These are phyloP conservation scores for Drosophila elegans DNA, from an alignment of 1,140 invertebrate species.

Conservation along the genomic window DNA sequence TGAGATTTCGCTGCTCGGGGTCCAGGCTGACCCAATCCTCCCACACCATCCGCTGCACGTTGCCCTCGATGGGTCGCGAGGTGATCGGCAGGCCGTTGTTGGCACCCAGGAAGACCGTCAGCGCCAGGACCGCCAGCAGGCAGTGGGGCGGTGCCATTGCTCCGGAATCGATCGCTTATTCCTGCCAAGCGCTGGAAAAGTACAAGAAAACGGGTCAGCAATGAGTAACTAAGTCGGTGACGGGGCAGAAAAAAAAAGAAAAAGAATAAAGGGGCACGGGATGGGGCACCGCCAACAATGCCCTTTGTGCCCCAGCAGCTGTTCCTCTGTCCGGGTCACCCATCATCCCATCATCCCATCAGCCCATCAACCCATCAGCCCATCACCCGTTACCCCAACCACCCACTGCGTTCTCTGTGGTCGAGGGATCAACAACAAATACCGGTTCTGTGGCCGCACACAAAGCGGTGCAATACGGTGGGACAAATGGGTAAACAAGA, in stretches of 20 bases:
- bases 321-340: slow-evolving; percentile 9
- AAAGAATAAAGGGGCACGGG: background rate
- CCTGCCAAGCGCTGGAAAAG: slow-evolving; percentile 8
- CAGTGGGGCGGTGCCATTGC: slow-evolving; percentile 21
- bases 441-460: slow-evolving; percentile 35
- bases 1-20: slow-evolving; percentile 59
- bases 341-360: background rate
- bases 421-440: slow-evolving; percentile 5
- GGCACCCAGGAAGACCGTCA: slow-evolving; percentile 11
- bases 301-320: slow-evolving; percentile 29
- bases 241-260: background rate
- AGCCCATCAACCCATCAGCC: no score
- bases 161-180: slow-evolving; percentile 6
- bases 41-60: slow-evolving; percentile 79
- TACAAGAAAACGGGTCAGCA: background rate
- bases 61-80: slow-evolving; percentile 80
- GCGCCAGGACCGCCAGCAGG: slow-evolving; percentile 23
- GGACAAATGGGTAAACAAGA: background rate
- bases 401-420: background rate
- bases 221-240: background rate
- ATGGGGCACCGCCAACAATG: background rate
- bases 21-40: slow-evolving; percentile 76
- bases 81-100: slow-evolving; percentile 67
- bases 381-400: background rate
- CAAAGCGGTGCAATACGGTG: slow-evolving; percentile 11